Conservation (phyloP, 2,797 vertebrate species). For the Basileuterus tristriatus region DNA sequence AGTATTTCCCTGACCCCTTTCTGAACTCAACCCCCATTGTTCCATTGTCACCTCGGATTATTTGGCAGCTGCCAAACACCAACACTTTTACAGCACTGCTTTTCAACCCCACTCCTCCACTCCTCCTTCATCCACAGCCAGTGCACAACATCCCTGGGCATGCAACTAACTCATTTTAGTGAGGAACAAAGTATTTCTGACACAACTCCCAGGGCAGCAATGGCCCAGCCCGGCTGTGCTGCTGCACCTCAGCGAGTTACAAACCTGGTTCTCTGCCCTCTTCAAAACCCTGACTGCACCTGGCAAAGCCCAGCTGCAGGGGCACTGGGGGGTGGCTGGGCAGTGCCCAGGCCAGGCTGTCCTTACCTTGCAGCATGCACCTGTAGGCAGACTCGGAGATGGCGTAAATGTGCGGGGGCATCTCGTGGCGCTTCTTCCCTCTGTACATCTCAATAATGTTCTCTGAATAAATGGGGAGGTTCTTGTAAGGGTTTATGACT, state of each 20-base stretch:
- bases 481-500: slow-evolving; percentile 99
- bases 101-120: neutral
- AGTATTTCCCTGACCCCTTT: neutral
- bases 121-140: neutral
- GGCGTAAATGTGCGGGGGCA: slow-evolving; percentile 98
- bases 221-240: neutral
- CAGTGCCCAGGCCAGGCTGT: neutral
- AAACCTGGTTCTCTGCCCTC: fast-evolving
- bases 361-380: slow-evolving; percentile 97
- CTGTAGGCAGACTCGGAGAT: slow-evolving; percentile 98
- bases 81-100: neutral
- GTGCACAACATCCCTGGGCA: neutral
- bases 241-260: neutral
- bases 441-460: slow-evolving; percentile 99
- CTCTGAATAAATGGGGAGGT: slow-evolving; percentile 97
- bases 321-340: fast-evolving
- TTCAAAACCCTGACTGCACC: neutral
- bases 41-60: neutral
- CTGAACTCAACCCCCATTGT: neutral
- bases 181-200: neutral
- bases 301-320: fast-evolving
- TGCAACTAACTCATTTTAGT: neutral
- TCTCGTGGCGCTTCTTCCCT: slow-evolving; percentile 97
- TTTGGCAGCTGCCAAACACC: neutral
- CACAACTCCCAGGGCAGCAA: neutral